A percentile compares a stretch with the other conserved stretches of the same genome.
phyloP scores from a whole-genome alignment of 2,113 vertebrate species.

The Steatornis caripensis region DNA sequence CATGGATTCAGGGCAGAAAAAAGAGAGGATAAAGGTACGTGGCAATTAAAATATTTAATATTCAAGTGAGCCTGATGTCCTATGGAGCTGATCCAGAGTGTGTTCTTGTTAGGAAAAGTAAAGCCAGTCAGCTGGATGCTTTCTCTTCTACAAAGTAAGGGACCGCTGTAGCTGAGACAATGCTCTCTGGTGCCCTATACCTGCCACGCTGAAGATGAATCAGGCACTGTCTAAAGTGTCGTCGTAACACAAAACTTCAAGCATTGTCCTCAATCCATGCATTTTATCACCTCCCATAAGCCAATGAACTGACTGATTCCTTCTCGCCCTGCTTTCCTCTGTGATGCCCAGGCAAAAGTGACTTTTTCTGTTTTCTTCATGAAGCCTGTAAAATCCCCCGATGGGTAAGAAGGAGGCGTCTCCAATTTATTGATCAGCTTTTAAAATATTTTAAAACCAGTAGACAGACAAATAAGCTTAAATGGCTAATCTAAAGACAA shows the following conservation, averaged over 20 bases:
- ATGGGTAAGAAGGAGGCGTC: not conserved
- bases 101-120: not conserved
- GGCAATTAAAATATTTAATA: constrained; percentile 39
- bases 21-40: not conserved
- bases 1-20: not conserved
- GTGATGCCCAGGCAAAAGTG: not conserved
- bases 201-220: not conserved
- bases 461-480: not conserved
- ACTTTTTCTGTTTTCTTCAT: not conserved
- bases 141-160: not conserved
- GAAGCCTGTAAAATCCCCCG: not conserved
- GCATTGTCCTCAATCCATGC: not conserved
- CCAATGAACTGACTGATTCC: not conserved
- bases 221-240: not conserved
- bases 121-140: not conserved
- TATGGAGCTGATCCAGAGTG: not conserved
- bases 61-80: constrained; percentile 1
- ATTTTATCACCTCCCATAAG: not conserved
- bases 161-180: not conserved
- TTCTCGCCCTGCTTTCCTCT: not conserved
- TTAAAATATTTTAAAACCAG: not conserved
- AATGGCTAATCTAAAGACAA: not conserved
- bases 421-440: not conserved
- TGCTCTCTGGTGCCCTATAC: not conserved
- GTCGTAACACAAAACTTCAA: not conserved